Base-by-base conservation (phyloP, 1,140 invertebrate genomes). In the Ylistrum balloti region DNA sequence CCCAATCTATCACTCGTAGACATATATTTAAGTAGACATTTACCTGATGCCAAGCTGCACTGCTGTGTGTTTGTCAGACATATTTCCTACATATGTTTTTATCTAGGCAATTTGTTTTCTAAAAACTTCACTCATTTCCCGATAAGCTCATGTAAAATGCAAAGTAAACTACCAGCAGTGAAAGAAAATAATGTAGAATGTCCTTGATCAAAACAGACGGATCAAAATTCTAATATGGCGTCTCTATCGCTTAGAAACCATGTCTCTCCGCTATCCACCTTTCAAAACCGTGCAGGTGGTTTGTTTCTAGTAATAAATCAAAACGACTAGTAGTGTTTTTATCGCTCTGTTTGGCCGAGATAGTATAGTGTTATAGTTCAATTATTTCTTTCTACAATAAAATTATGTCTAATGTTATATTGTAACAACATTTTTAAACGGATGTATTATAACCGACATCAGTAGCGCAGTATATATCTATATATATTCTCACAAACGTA, bases 161-260 rank as follows among this genome's bases (percentile, higher is more conserved):
- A 28, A 74, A n/a, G n/a, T 74, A 74, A n/a, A 74, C 56, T 28
- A 28, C n/a, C n/a, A 11, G 56, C 22, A 28, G 11, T 2, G 56
- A 74, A 7, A n/a, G n/a, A 74, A 74, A 28, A n/a, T 28, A 28
- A 74, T 9, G 41, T 45, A 45, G 28, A n/a, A 28, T 5, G 9
- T 74, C 56, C 56, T 74, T 74, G 56, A 28, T 74, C n/a, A 74
- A n/a, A 74, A 74, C 56, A 74, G 22, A 74, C n/a, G 56, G 56
- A 74, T 74, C 22, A 74, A 74, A 11, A 74, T 74, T 74, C 56
- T n/a, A 74, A 74, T 74, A 74, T 74, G 56, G 15, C 56, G 56
- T 74, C 56, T 74, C 22, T 74, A 28, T 5, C 7, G 22, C n/a
- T 7, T 74, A 74, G 56, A 2, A 74, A 74, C 56, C 56, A 74